These are phyloP conservation scores for Pithys albifrons DNA, from an alignment of 2,113 vertebrate species.

Conservation along the genomic window DNA sequence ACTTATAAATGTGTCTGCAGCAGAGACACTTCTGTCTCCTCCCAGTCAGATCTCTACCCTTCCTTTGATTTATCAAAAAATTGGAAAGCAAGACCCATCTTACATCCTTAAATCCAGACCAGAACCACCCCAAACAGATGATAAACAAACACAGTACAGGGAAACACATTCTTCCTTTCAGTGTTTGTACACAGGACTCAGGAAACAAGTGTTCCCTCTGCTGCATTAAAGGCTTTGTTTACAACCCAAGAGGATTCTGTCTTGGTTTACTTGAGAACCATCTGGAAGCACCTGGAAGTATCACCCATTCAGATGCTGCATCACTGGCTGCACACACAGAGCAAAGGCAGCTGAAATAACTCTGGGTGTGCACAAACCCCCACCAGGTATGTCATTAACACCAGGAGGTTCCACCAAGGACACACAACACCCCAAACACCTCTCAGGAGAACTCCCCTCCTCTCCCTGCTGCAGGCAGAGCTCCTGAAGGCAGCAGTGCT, in stretches of 20 bases:
- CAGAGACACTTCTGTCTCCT: neutral
- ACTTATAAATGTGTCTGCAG: neutral
- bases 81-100: neutral
- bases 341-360: neutral
- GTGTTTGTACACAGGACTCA: neutral
- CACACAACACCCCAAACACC: neutral
- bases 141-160: neutral
- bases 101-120: neutral
- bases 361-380: neutral
- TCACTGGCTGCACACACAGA: neutral
- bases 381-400: neutral
- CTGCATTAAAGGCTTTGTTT: neutral
- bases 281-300: neutral
- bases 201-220: neutral
- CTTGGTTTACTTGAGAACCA: neutral
- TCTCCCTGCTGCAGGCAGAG: neutral
- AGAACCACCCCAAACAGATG: neutral
- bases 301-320: neutral
- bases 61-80: neutral
- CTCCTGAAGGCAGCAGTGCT: neutral
- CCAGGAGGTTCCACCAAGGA: neutral
- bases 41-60: neutral
- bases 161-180: neutral
- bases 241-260: neutral
- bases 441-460: neutral